These are phyloP conservation scores for Drosophila prosaltans DNA, from an alignment of 1,140 invertebrate genomes.

Conservation along the genomic window DNA sequence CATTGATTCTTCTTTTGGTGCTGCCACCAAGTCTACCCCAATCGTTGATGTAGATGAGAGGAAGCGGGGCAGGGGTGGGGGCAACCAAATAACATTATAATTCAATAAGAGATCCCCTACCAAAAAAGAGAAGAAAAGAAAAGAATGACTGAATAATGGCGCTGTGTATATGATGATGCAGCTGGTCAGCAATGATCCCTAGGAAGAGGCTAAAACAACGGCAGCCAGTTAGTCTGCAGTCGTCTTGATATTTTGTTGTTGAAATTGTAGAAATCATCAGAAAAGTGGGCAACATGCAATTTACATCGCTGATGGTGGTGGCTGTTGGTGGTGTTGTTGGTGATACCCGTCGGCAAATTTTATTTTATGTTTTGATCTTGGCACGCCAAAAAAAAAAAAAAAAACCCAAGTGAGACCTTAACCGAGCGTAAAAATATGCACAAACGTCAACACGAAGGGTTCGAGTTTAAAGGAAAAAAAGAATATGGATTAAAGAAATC, in stretches of 20 bases:
- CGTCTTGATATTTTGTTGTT: conserved; percentile 40
- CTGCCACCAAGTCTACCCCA: conserved; percentile 38
- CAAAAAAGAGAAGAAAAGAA: background rate
- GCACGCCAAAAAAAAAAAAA: conserved; percentile 30
- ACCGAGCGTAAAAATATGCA: conserved; percentile 73
- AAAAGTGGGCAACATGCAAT: conserved; percentile 70
- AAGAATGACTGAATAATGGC: conserved; percentile 36
- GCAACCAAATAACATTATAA: conserved; percentile 71
- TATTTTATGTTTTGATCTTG: conserved; percentile 54
- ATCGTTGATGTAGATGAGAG: conserved; percentile 42
- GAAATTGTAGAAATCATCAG: conserved; percentile 78
- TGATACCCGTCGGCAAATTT: conserved; percentile 47
- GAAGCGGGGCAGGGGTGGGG: background rate
- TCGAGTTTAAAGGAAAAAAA: background rate
- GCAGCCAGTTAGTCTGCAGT: conserved; percentile 65
- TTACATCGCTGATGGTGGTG: conserved; percentile 57
- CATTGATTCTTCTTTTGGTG: background rate
- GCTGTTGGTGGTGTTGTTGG: conserved; percentile 14
- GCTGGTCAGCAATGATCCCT: conserved; percentile 34
- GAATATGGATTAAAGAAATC: conserved; percentile 49
- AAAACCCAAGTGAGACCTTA: conserved; percentile 43
- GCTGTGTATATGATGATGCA: conserved; percentile 30
- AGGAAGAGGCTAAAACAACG: conserved; percentile 32
- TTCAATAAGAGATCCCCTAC: conserved; percentile 65
- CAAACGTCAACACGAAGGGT: conserved; percentile 31